Base-by-base conservation (phyloP, 2,113 vertebrate genomes). In the Phalacrocorax aristotelis region DNA sequence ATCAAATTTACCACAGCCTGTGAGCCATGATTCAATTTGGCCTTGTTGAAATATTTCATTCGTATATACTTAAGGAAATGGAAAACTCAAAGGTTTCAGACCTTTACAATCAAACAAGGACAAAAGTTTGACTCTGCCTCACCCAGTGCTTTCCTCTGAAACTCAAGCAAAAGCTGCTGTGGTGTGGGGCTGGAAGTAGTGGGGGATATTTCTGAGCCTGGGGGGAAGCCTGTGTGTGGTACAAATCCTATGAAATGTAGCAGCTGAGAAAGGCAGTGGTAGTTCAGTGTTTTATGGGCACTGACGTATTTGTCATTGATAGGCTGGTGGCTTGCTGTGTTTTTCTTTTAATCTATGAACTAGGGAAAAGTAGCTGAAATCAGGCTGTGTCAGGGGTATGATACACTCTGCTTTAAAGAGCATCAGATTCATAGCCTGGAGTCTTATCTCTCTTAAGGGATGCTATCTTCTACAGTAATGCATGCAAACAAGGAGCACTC, bases 41-140 rank as follows among this genome's bases (percentile, higher is more conserved):
- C 61, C 58, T 91, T 93, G 78, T 95, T 36, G 69, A 48, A 83
- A 57, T 83, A 94, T 95, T 96, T 96, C 30, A 89, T 92, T 66
- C 71, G 40, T 52, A 17, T 78, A 66, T 71, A 81, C 58, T 93
- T 96, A 96, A 96, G 58, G 68, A 95, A 96, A 88, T 25, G 25
- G 79, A 90, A 92, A 96, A 42, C 21, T 81, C 69, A 83, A 60
- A 80, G 89, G 54, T 93, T 96, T 97, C 77, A 95, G 72, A 40
- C 32, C n/a, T 95, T 95, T 78, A 61, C 51, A 44, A 36, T 72
- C 42, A 44, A 94, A 46, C 44, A 71, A 85, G 74, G 84, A 54
- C 52, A 74, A 71, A 90, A 85, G 61, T 66, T 57, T 87, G 34
- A 18, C 62, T 93, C 78, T 88, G 57, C 13, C 40, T 86, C 32